phyloP scores from a whole-genome alignment of 2,888 invertebrate species.

The Ormyrus rosae region DNA sequence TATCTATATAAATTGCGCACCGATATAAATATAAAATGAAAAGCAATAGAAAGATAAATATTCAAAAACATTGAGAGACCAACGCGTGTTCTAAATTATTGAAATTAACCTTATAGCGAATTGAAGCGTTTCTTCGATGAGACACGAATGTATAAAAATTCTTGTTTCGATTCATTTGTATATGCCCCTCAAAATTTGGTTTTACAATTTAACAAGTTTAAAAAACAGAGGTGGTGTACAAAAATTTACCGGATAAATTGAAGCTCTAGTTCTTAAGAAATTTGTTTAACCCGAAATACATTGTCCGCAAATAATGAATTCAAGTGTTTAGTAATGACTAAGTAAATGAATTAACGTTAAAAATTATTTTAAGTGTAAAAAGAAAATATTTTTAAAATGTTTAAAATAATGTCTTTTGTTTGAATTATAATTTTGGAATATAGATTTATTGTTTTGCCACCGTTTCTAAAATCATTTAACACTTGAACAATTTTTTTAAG shows the following conservation, averaged over 20 bases:
- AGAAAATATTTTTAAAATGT: conserved; percentile 2
- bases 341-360: not conserved
- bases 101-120: conserved; percentile 44
- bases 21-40: too few species aligned
- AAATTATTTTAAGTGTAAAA: not conserved
- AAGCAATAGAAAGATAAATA: conserved; percentile 4
- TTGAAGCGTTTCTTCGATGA: conserved; percentile 23
- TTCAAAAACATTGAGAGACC: conserved; percentile 33
- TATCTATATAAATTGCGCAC: too few species aligned
- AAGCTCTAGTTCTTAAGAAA: conserved; percentile 35
- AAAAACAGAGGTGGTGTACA: conserved; percentile 15
- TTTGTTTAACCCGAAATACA: not conserved
- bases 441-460: too few species aligned
- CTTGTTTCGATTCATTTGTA: conserved; percentile 39
- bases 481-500: conserved; percentile 12
- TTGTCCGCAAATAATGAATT: not conserved
- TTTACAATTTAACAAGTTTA: conserved; percentile 19
- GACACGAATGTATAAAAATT: conserved; percentile 27
- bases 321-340: conserved; percentile 37
- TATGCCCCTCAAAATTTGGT: conserved; percentile 18
- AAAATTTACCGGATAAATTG: conserved; percentile 9
- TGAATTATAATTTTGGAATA: too few species aligned
- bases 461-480: not conserved
- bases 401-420: not conserved
- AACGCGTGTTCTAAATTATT: conserved; percentile 50